These are phyloP conservation scores for Caradrina clavipalpis DNA, from an alignment of 2,888 invertebrate genomes.

Conservation along the genomic window DNA sequence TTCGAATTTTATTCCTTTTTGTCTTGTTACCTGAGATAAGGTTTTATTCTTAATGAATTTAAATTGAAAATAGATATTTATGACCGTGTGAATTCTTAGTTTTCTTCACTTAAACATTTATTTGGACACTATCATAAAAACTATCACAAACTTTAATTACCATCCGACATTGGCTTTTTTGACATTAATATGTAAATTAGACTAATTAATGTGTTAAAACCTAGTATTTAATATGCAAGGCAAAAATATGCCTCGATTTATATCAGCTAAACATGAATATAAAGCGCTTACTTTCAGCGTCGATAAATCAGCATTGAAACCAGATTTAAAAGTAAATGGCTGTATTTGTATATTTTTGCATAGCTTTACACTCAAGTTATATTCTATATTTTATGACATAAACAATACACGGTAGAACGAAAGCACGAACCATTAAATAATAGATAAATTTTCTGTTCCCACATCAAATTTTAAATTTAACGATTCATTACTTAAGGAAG, in stretches of 20 bases:
- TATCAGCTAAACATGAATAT: slow-evolving; percentile 42
- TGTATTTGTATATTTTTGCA: slow-evolving; percentile 54
- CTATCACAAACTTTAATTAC: slow-evolving; percentile 49
- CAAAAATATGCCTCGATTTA: slow-evolving; percentile 47
- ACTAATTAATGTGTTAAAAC: slow-evolving; percentile 59
- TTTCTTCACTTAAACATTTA: slow-evolving; percentile 38
- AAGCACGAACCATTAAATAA: background rate
- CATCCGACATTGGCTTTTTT: slow-evolving; percentile 36
- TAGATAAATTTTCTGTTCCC: background rate
- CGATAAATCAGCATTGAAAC: slow-evolving; percentile 53
- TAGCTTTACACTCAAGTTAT: slow-evolving; percentile 23
- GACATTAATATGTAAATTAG: slow-evolving; percentile 60
- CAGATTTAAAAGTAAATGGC: slow-evolving; percentile 49
- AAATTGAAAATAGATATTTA: slow-evolving; percentile 40
- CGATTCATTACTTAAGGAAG: slow-evolving; percentile 1
- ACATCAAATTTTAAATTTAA: background rate
- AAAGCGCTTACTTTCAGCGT: slow-evolving; percentile 46
- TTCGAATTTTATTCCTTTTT: slow-evolving; percentile 15
- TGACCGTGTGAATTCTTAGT: slow-evolving; percentile 52
- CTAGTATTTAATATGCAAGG: slow-evolving; percentile 46
- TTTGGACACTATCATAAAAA: slow-evolving; percentile 38
- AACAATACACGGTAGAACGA: slow-evolving; percentile 14
- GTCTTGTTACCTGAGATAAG: slow-evolving; percentile 31
- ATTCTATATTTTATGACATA: slow-evolving; percentile 19
- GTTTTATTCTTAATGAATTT: slow-evolving; percentile 26